Base-by-base conservation (phyloP, 2,113 vertebrate genomes). In the Halichoeres trimaculatus region DNA sequence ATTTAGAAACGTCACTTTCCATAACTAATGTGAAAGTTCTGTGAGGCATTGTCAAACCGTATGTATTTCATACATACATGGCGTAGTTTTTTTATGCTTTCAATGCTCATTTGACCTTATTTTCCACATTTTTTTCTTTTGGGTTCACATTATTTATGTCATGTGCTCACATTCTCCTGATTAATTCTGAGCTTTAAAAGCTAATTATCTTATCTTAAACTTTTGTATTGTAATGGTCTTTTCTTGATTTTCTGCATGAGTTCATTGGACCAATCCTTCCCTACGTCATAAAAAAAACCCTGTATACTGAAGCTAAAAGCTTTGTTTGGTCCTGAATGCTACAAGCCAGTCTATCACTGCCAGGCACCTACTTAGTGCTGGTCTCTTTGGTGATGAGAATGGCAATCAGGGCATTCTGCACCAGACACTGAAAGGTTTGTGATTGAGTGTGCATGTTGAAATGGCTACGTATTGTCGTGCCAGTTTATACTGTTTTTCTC, bases 361-460 rank as follows among this genome's bases (percentile, higher is more conserved):
- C 89, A 91, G 87, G 85, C 91, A 76, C 90, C 85, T 48, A 85
- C 90, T 88, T 88, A 80, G 78, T 54, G 71, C 86, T 26, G 80
- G 94, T 94, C 87, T 89, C 94, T 92, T 78, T 94, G 92, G 92
- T 80, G 88, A 94, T 85, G 86, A 85, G 89, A 86, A 80, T 73
- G 70, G 86, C 81, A 51, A 85, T 90, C 84, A 71, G 87, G 79
- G 79, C 56, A 41, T 66, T 84, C 76, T 84, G 86, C 84, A 85
- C 84, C 90, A 92, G 92, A 91, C 92, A 93, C 87, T 54, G 88
- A 88, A 88, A 62, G 89, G 74, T 70, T 83, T 88, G 85, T 90
- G 83, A 91, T 86, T 84, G 26, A 76, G 81, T 1, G 55, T 34
- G 72, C 23, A 30, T 71, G 67, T 1, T 56, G 70, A 72, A 81